Percentiles rank a stretch among this genome's conserved stretches.
phyloP scores from a whole-genome alignment of 1,140 invertebrate species.

The Proctacanthus coquilletti region DNA sequence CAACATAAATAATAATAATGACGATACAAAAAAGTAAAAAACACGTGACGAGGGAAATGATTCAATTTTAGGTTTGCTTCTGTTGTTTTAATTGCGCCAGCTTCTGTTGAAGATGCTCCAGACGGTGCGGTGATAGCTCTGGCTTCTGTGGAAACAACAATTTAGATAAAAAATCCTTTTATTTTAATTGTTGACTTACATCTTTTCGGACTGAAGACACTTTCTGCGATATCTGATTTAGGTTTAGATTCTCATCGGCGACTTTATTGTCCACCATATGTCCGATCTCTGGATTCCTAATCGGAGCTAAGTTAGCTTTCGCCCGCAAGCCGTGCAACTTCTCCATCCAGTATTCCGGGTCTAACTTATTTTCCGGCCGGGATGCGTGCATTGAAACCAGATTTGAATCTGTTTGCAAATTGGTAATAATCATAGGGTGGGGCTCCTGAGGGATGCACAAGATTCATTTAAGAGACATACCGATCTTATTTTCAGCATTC shows the following conservation, averaged over 20 bases:
- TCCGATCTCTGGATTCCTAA: constrained; percentile 13
- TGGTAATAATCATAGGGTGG: not conserved
- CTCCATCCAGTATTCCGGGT: constrained; percentile 28
- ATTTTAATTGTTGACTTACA: constrained; percentile 10
- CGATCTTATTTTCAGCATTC: constrained; percentile 1
- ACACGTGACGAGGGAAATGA: too few species aligned
- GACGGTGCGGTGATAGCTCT: constrained; percentile 25
- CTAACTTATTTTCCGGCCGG: constrained; percentile 11
- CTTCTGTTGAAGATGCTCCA: constrained; percentile 27
- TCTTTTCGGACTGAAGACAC: constrained; percentile 21
- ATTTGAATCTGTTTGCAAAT: constrained; percentile 3
- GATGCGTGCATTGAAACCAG: not conserved
- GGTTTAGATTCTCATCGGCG: constrained; percentile 25
- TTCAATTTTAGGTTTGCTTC: constrained; percentile 20
- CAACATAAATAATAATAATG: too few species aligned
- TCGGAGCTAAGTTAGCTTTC: constrained; percentile 12
- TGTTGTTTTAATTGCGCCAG: constrained; percentile 27
- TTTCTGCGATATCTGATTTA: constrained; percentile 25
- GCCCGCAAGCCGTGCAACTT: constrained; percentile 18
- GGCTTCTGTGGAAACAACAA: constrained; percentile 14
- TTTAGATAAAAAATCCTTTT: not conserved
- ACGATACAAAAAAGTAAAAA: too few species aligned
- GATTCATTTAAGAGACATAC: not conserved
- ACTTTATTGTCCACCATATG: constrained; percentile 25
- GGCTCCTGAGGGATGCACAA: not conserved